phyloP scores from a whole-genome alignment of 2,888 invertebrate genomes.

The Nyleta sp. region DNA sequence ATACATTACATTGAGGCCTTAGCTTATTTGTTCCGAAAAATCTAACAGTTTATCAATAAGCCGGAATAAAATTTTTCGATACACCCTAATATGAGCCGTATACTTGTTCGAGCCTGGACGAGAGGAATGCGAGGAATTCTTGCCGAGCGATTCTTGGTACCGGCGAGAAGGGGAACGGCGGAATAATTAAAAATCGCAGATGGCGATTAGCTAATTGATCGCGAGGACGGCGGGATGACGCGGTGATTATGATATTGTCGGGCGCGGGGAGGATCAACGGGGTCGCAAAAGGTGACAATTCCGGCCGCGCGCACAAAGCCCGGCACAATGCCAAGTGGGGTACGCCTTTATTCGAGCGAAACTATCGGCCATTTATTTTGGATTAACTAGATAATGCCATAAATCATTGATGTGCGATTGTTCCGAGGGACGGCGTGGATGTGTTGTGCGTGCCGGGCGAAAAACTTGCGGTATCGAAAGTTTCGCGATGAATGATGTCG shows the following conservation, averaged over 20 bases:
- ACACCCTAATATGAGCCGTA: slow-evolving; percentile 17
- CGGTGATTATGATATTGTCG: background rate
- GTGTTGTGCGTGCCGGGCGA: background rate
- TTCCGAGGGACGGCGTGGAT: slow-evolving; percentile 2
- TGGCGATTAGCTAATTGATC: slow-evolving; percentile 42
- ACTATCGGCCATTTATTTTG: slow-evolving; percentile 63
- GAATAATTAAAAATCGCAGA: slow-evolving; percentile 52
- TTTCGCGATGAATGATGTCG: slow-evolving; percentile 5
- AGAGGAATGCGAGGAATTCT: slow-evolving; percentile 36
- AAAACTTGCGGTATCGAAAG: slow-evolving; percentile 16
- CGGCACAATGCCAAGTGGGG: slow-evolving; percentile 33
- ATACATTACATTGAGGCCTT: background rate
- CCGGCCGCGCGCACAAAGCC: slow-evolving; percentile 26
- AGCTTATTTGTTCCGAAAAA: slow-evolving; percentile 47
- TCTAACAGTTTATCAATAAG: background rate
- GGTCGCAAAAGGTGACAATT: slow-evolving; percentile 51
- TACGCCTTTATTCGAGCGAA: slow-evolving; percentile 41
- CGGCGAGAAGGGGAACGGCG: slow-evolving; percentile 7
- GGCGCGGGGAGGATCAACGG: background rate
- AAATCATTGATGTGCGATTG: slow-evolving; percentile 47
- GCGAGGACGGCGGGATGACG: background rate
- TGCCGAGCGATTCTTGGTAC: slow-evolving; percentile 25
- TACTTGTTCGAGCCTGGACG: background rate
- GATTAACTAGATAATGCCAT: slow-evolving; percentile 60
- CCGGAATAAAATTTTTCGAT: too few relatives aligned